Conservation (phyloP, 2,113 vertebrate genomes). For the Formicarius rufipectus region DNA sequence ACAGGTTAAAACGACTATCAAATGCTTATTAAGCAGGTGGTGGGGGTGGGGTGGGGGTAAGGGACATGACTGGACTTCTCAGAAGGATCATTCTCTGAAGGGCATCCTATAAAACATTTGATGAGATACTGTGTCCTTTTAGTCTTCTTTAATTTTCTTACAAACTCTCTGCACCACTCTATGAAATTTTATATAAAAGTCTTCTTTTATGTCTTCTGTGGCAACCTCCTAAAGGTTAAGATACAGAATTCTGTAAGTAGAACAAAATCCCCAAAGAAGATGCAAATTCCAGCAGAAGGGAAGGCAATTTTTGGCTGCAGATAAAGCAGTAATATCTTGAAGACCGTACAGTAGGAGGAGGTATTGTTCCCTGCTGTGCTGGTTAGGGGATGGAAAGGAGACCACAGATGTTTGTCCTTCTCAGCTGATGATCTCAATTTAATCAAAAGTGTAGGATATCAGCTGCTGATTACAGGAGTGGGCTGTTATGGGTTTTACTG, state of each 20-base stretch:
- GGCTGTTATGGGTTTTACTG: neutral
- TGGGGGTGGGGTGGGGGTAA: neutral
- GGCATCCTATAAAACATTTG: neutral
- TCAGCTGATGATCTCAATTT: neutral
- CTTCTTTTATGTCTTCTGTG: conserved; percentile 41
- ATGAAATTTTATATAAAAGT: neutral
- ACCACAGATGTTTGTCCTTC: neutral
- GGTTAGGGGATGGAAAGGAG: neutral
- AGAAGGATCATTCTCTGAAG: neutral
- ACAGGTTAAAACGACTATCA: conserved; percentile 27
- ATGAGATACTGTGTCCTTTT: neutral
- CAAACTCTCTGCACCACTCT: neutral
- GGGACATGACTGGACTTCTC: neutral
- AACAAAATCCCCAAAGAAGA: conserved; percentile 1
- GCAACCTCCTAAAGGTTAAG: conserved; percentile 39
- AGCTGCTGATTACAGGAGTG: neutral
- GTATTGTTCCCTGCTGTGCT: neutral
- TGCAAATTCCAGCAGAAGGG: neutral
- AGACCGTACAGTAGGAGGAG: neutral
- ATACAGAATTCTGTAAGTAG: neutral
- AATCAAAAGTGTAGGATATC: neutral
- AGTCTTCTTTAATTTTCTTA: neutral
- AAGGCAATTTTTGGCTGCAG: neutral
- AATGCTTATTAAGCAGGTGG: neutral
- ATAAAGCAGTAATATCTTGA: neutral